Percentiles rank a stretch among this genome's conserved stretches.
These are phyloP conservation scores for Myzus persicae DNA, from an alignment of 1,140 invertebrate genomes.

Conservation along the genomic window DNA sequence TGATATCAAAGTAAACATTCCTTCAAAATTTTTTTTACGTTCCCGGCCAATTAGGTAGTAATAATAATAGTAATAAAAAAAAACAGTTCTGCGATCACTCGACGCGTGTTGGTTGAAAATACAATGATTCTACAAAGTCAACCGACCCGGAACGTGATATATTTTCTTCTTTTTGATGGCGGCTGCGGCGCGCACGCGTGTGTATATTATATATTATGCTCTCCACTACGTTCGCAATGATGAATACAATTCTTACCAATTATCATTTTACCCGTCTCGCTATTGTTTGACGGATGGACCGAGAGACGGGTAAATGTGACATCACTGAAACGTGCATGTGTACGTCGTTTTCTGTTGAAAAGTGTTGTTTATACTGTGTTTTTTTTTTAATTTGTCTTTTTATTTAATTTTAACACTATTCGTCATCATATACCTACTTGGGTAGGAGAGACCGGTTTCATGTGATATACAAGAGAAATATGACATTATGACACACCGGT, in stretches of 20 bases:
- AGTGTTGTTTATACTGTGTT: not conserved
- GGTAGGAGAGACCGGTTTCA: not conserved
- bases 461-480: not conserved
- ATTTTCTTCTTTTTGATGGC: conserved; percentile 25
- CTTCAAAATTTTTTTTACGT: not conserved
- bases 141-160: conserved; percentile 53
- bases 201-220: not conserved
- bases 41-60: not conserved
- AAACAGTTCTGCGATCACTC: not conserved
- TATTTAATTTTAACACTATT: not conserved
- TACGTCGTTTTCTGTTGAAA: not conserved
- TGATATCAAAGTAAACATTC: conserved; percentile 5
- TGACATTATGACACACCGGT: not conserved
- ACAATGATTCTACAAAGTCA: conserved; percentile 47
- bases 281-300: conserved; percentile 48
- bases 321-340: conserved; percentile 29
- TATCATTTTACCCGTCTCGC: conserved; percentile 44
- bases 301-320: conserved; percentile 17
- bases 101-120: conserved; percentile 41
- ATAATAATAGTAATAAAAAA: not conserved
- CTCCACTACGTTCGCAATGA: not conserved
- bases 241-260: conserved; percentile 55
- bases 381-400: not conserved
- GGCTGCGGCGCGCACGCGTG: too few species aligned
- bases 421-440: not conserved